Evolutionary conservation across 2,888 invertebrate genomes (phyloP).

Genomic region (Drosophila macrospina): DNA sequence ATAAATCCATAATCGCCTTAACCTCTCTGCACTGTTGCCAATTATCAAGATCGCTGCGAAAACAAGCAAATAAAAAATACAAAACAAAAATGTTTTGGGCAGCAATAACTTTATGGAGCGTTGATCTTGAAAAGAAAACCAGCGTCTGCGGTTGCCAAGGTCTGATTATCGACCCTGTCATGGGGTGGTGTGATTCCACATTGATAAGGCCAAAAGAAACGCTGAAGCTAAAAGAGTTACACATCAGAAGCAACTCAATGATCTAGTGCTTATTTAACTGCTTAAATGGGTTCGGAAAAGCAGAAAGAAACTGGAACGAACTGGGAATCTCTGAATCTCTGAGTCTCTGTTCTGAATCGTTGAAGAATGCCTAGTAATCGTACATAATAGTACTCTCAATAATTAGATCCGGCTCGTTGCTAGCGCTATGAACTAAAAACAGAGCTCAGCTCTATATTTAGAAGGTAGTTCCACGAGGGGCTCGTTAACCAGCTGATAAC

Average conservation of each 20-base stretch:
- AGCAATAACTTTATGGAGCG: constrained; percentile 17
- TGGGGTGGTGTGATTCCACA: constrained; percentile 41
- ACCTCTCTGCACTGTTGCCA: constrained; percentile 55
- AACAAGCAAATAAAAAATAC: constrained; percentile 65
- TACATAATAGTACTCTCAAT: background rate
- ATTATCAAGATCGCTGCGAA: constrained; percentile 60
- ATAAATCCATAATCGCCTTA: constrained; percentile 70
- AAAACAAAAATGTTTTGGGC: constrained; percentile 12
- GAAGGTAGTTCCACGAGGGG: constrained; percentile 52
- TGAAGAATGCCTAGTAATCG: background rate
- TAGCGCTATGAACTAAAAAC: constrained; percentile 4
- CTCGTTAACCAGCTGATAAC: constrained; percentile 55
- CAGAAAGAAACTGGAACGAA: too few relatives aligned
- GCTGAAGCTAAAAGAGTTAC: constrained; percentile 10
- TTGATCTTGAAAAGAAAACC: constrained; percentile 38
- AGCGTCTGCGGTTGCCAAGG: constrained; percentile 64
- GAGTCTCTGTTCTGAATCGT: background rate
- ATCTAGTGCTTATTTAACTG: background rate
- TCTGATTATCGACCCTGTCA: constrained; percentile 57
- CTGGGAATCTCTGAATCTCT: background rate
- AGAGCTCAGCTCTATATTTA: constrained; percentile 56
- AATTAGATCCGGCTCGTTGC: constrained; percentile 37
- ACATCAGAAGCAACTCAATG: background rate
- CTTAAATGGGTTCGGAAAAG: too few relatives aligned
- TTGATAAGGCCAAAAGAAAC: constrained; percentile 28